A percentile compares a stretch with the other conserved stretches of the same genome.
Evolutionary conservation across 2,797 vertebrate genomes (phyloP).

Genomic region (Poecilia velifera): DNA sequence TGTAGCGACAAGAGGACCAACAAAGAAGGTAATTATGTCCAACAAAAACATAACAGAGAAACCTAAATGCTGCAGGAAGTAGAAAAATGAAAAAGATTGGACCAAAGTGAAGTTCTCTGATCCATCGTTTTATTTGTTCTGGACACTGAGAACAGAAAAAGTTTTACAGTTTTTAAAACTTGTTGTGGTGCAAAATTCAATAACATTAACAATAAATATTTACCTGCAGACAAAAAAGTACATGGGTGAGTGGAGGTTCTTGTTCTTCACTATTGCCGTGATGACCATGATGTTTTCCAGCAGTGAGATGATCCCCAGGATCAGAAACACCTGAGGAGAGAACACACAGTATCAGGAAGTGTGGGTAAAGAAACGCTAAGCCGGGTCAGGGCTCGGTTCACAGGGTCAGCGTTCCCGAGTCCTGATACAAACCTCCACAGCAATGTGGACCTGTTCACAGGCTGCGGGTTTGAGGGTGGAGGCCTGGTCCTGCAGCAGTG

Average conservation of each 20-base stretch:
- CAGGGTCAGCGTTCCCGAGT: too few species aligned
- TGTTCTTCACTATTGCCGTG: conserved; percentile 92
- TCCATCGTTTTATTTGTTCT: background rate
- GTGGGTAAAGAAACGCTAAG: background rate
- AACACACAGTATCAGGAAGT: background rate
- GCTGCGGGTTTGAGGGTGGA: conserved; percentile 63
- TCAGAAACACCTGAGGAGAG: conserved; percentile 86
- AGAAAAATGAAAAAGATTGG: background rate
- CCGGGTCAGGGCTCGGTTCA: background rate
- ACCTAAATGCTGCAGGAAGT: background rate
- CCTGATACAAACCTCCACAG: conserved; percentile 82
- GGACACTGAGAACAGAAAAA: background rate
- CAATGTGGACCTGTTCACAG: conserved; percentile 92
- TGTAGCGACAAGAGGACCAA: background rate
- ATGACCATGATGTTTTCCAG: conserved; percentile 96
- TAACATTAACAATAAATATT: background rate
- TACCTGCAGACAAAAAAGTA: conserved; percentile 88
- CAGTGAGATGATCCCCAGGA: conserved; percentile 91
- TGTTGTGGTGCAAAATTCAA: background rate
- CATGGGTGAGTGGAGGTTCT: conserved; percentile 98
- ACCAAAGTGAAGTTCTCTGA: background rate
- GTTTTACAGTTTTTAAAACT: background rate
- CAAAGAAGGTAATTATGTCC: background rate
- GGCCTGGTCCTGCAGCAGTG: conserved; percentile 40
- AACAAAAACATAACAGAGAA: background rate